Percentiles rank a stretch among this genome's conserved stretches.
Conservation (phyloP, 2,797 vertebrate genomes). For the Lepus townsendii region DNA sequence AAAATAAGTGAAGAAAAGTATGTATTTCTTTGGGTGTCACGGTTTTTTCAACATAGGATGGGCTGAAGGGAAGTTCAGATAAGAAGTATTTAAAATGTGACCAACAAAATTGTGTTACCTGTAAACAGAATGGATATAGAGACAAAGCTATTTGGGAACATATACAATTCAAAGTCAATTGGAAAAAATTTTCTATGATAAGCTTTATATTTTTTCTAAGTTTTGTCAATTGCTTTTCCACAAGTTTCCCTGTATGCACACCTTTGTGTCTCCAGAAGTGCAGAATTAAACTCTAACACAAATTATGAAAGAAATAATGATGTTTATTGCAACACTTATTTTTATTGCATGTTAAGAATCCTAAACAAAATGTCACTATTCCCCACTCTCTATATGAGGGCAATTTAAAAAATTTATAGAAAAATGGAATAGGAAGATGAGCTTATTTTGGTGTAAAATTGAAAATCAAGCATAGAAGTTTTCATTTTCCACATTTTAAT, state of each 20-base stretch:
- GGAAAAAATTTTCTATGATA: not conserved
- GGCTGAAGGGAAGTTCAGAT: not conserved
- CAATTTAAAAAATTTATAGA: no score
- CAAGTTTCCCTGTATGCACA: not conserved
- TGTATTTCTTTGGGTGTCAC: not conserved
- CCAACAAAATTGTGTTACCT: not conserved
- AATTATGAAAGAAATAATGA: not conserved
- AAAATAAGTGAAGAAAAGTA: not conserved
- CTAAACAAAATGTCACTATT: not conserved
- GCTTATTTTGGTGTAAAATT: no score
- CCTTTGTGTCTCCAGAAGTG: not conserved
- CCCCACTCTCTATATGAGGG: not conserved
- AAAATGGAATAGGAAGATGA: no score
- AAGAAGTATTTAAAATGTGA: not conserved
- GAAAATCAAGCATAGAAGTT: no score
- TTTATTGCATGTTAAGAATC: not conserved
- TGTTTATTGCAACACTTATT: not conserved
- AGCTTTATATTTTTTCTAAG: not conserved
- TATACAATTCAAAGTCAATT: not conserved
- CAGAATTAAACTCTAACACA: not conserved
- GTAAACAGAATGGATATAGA: not conserved
- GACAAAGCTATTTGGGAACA: not conserved
- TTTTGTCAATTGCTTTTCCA: not conserved
- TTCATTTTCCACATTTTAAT: no score
- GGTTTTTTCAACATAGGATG: not conserved